Evolutionary conservation across 2,888 invertebrate genomes (phyloP), one percentile per base, ranked within the genome.

Genomic region (Polyploca ridens): DNA sequence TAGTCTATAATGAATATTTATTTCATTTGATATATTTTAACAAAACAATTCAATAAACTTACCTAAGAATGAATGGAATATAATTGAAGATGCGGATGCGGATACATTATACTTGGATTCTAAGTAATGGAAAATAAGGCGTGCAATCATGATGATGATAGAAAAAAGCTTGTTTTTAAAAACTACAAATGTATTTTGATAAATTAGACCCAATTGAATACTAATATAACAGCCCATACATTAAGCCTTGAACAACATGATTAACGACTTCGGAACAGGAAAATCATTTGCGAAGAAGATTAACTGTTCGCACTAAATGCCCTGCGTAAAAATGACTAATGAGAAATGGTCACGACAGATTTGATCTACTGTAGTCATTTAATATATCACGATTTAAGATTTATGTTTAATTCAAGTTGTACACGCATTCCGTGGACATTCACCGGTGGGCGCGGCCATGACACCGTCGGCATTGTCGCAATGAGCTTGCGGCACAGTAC

Each of bases 381-480:
- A 72, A 75, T 80, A 71, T 82, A 76, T 69, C 76, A 77, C 77
- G 75, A 76, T 78, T 78, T 75, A 73, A 68, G 66, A 69, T 68
- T 71, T 76, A 85, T 83, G 82, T 83, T 86, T 83, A 76, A 86
- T 87, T 87, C 82, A 82, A 80, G 74, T 74, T 76, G 79, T 76
- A 74, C 76, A 76, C 75, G 78, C 81, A 79, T 78, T 75, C 77
- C 74, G 68, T 81, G 82, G 76, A 88, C 90, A 88, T 90, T 90
- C 90, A 89, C 88, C 72, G 74, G 81, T 84, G 81, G 84, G 84
- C 80, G 84, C 84, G 91, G 86, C 92, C 92, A 78, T 92, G 92
- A 91, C 91, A 91, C 83, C 82, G 78, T 74, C 78, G 76, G 81
- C 78, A 90, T 90, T 92, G 90, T 89, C 86, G 91, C 89, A 91